These are phyloP conservation scores for Aproaerema taeniolella DNA, from an alignment of 2,888 invertebrate genomes.

Conservation along the genomic window DNA sequence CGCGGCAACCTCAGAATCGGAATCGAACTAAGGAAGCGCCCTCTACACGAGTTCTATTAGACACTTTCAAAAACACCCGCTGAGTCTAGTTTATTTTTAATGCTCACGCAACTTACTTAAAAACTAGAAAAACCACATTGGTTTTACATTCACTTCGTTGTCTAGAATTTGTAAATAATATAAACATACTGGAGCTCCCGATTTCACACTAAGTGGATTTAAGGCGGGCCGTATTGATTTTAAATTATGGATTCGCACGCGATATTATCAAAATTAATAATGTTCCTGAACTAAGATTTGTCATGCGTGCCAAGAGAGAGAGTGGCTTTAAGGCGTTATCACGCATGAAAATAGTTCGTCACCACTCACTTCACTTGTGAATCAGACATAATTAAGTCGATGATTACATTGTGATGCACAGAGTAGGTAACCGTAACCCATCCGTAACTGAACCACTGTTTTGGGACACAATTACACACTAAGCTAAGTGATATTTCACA, in stretches of 20 bases:
- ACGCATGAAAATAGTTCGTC: conserved; percentile 67
- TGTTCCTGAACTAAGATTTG: conserved; percentile 26
- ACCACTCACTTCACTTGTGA: conserved; percentile 61
- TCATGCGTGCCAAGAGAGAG: conserved; percentile 30
- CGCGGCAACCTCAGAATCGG: conserved; percentile 45
- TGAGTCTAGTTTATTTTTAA: conserved; percentile 33
- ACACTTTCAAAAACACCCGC: conserved; percentile 57
- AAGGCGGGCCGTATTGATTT: conserved; percentile 54
- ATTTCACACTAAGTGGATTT: conserved; percentile 17
- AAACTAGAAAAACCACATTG: not conserved
- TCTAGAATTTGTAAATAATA: not conserved
- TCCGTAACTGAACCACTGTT: no score
- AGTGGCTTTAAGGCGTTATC: conserved; percentile 51
- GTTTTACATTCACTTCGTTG: not conserved
- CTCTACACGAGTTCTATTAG: conserved; percentile 25
- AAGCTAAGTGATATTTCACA: no score
- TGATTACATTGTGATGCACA: no score
- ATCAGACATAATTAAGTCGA: no score
- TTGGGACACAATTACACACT: no score
- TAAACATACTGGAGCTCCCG: not conserved
- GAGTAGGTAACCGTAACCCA: no score
- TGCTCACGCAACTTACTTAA: conserved; percentile 29
- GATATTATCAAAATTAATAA: conserved; percentile 24
- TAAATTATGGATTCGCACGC: conserved; percentile 40
- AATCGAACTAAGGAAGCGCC: conserved; percentile 31